Evolutionary conservation across 2,888 invertebrate species (phyloP).

Genomic region (Harmothoe impar): DNA sequence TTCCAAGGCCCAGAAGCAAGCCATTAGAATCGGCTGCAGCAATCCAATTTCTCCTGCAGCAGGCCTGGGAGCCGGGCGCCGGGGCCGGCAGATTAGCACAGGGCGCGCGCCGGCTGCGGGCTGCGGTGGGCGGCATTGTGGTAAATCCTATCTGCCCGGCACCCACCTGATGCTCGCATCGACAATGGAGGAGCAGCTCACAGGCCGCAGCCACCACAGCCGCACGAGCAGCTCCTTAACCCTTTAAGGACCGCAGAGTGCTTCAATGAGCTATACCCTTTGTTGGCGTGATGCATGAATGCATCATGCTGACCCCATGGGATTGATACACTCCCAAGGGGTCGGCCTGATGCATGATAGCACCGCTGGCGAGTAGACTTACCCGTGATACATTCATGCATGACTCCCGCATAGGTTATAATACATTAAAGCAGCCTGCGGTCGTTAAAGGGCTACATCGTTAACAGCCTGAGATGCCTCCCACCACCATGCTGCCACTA

Average conservation of each 20-base stretch:
- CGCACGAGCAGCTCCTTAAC: background rate
- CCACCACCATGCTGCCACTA: too few relatives aligned
- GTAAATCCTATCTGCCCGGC: slow-evolving; percentile 40
- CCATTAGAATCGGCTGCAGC: slow-evolving; percentile 41
- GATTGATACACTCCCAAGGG: too few relatives aligned
- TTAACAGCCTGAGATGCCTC: background rate
- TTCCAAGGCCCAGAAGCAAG: slow-evolving; percentile 17
- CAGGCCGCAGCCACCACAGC: background rate
- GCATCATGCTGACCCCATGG: too few relatives aligned
- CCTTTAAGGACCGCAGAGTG: too few relatives aligned
- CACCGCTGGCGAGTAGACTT: too few relatives aligned
- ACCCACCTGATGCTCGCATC: slow-evolving; percentile 33
- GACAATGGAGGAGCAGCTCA: slow-evolving; percentile 47
- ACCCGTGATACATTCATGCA: too few relatives aligned
- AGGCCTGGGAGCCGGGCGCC: background rate
- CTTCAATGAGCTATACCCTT: too few relatives aligned
- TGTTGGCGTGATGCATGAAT: too few relatives aligned
- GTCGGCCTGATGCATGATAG: too few relatives aligned
- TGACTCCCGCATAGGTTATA: too few relatives aligned
- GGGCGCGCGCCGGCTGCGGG: background rate
- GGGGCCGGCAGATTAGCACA: slow-evolving; percentile 18
- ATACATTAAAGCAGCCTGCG: too few relatives aligned
- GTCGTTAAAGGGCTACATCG: too few relatives aligned
- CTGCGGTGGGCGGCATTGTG: background rate
- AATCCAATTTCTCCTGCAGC: slow-evolving; percentile 50